Evolutionary conservation across 2,888 invertebrate species (phyloP).

Genomic region (Chloroclystis v-ata): DNA sequence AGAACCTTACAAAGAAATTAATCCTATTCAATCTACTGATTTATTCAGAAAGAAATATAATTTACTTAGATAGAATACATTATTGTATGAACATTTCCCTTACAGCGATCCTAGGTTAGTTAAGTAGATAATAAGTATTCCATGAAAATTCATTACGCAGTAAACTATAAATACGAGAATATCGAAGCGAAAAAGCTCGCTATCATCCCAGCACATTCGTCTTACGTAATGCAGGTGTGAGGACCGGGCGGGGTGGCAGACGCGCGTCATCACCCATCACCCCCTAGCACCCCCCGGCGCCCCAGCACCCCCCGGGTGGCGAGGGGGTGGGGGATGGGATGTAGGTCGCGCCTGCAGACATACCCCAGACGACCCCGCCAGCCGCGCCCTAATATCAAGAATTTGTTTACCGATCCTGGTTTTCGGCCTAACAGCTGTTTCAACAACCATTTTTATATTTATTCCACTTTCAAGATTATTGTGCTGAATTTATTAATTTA

Average conservation of each 20-base stretch:
- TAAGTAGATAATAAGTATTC: no score
- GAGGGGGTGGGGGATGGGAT: conserved; percentile 39
- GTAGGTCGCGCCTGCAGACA: conserved; percentile 74
- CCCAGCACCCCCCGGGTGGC: conserved; percentile 30
- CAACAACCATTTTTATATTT: neutral
- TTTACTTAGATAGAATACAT: no score
- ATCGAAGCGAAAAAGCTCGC: conserved; percentile 12
- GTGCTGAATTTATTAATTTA: no score
- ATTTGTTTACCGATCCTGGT: conserved; percentile 31
- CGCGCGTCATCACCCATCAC: conserved; percentile 35
- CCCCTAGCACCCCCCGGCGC: conserved; percentile 44
- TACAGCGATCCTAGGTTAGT: no score
- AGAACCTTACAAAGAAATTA: no score
- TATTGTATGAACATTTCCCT: no score
- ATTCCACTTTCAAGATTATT: no score
- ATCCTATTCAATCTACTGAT: no score
- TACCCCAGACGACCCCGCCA: conserved; percentile 65
- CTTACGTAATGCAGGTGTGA: conserved; percentile 65
- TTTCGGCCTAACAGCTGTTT: conserved; percentile 29
- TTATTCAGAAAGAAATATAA: no score
- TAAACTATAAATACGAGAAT: neutral
- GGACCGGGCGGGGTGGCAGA: conserved; percentile 31
- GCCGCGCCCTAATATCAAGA: conserved; percentile 36
- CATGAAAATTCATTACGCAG: neutral
- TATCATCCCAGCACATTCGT: conserved; percentile 49